phyloP scores from a whole-genome alignment of 1,140 invertebrate genomes.

The Drosophila jambulina region DNA sequence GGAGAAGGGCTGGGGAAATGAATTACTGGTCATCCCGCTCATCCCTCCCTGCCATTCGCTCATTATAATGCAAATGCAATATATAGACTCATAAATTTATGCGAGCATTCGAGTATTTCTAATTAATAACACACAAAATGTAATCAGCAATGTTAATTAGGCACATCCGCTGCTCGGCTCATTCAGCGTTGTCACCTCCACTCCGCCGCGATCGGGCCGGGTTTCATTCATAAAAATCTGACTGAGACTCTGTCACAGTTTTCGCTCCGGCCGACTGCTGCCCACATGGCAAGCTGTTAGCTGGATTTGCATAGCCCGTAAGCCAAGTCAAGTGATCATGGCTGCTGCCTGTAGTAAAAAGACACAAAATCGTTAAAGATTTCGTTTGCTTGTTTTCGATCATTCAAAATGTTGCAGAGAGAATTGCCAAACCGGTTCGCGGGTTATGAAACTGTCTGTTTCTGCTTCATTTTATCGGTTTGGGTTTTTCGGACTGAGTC shows the following conservation, averaged over 20 bases:
- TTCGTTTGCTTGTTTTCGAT: slow-evolving; percentile 63
- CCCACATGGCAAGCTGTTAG: slow-evolving; percentile 61
- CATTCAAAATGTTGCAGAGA: slow-evolving; percentile 60
- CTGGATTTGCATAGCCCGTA: slow-evolving; percentile 77
- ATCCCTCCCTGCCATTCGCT: slow-evolving; percentile 54
- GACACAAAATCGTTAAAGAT: slow-evolving; percentile 76
- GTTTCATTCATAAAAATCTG: slow-evolving; percentile 80
- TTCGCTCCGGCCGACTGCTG: slow-evolving; percentile 34
- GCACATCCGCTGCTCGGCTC: slow-evolving; percentile 67
- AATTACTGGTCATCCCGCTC: slow-evolving; percentile 31
- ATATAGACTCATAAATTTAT: slow-evolving; percentile 24
- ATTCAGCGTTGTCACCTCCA: slow-evolving; percentile 34
- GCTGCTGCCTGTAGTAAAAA: slow-evolving; percentile 62
- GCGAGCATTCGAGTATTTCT: slow-evolving; percentile 60
- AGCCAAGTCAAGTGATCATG: slow-evolving; percentile 66
- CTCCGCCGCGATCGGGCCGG: slow-evolving; percentile 1
- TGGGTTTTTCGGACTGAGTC: slow-evolving; percentile 14
- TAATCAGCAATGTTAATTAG: slow-evolving; percentile 81
- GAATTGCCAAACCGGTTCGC: slow-evolving; percentile 62
- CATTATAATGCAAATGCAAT: slow-evolving; percentile 59
- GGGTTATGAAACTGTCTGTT: slow-evolving; percentile 69
- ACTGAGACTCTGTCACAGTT: slow-evolving; percentile 41
- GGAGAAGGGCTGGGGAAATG: slow-evolving; percentile 8
- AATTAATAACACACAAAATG: slow-evolving; percentile 80
- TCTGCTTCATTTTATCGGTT: slow-evolving; percentile 21